Conservation (phyloP, 2,888 invertebrate species). For the Standfussiana lucernea region DNA sequence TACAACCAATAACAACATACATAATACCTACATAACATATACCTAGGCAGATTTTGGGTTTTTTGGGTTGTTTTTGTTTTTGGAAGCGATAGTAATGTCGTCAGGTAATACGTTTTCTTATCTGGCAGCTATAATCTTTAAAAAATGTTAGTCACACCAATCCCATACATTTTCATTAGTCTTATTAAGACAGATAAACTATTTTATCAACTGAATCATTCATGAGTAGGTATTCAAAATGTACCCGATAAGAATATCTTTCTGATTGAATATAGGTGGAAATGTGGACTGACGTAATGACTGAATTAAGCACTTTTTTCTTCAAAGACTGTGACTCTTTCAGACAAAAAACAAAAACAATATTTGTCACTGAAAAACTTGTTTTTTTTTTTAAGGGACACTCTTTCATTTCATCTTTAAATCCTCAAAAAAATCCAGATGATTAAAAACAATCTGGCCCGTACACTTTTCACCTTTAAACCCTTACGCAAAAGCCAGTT, state of each 20-base stretch:
- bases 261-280: too few species aligned
- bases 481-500: neutral
- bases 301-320: too few species aligned
- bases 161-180: neutral
- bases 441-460: neutral
- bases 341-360: too few species aligned
- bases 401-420: neutral
- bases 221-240: too few species aligned
- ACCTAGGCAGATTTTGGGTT: too few species aligned
- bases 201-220: neutral
- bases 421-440: neutral
- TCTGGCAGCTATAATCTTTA: neutral
- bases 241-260: neutral
- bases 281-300: too few species aligned
- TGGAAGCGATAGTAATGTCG: neutral
- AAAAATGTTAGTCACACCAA: neutral
- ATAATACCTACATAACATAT: too few species aligned
- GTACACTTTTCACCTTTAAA: neutral
- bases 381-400: neutral
- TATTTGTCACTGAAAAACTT: neutral
- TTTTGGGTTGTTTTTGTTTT: neutral
- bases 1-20: too few species aligned
- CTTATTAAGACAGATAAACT: neutral
- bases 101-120: neutral
- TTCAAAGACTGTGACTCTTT: too few species aligned